A percentile compares a stretch with the other conserved stretches of the same genome.
Evolutionary conservation across 2,888 invertebrate species (phyloP).

Genomic region (Teleiodes luculella): DNA sequence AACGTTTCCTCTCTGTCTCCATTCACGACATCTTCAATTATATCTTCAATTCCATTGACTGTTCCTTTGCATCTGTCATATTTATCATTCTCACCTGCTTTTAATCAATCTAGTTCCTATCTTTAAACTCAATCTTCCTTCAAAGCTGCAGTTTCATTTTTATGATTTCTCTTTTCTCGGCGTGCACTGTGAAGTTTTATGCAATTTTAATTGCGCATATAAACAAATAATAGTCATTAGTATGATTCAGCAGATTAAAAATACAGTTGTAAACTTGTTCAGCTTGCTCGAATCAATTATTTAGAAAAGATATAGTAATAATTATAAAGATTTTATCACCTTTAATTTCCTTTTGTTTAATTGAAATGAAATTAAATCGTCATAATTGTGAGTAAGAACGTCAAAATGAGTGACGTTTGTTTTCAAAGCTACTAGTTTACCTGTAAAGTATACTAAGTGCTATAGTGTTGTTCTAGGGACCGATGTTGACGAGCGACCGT

Average conservation of each 20-base stretch:
- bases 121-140: slow-evolving; percentile 2
- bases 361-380: slow-evolving; percentile 19
- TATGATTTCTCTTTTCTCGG: neutral
- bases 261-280: slow-evolving; percentile 8
- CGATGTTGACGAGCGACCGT: slow-evolving; percentile 68
- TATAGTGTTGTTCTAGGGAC: slow-evolving; percentile 72
- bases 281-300: slow-evolving; percentile 9
- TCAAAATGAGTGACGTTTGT: slow-evolving; percentile 49
- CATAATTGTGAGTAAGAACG: slow-evolving; percentile 26
- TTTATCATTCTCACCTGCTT: neutral
- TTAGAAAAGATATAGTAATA: neutral
- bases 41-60: neutral
- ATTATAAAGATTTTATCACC: slow-evolving; percentile 1
- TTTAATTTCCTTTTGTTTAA: slow-evolving; percentile 19
- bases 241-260: slow-evolving; percentile 1
- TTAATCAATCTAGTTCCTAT: neutral
- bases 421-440: slow-evolving; percentile 66
- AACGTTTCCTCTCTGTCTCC: neutral
- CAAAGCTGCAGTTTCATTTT: neutral
- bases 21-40: slow-evolving; percentile 1
- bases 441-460: slow-evolving; percentile 74
- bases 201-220: neutral
- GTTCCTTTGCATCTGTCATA: neutral
- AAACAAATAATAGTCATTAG: slow-evolving; percentile 5
- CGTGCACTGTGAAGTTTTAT: neutral